These are phyloP conservation scores for Tetranychus truncatus DNA, from an alignment of 2,888 invertebrate genomes.

Conservation along the genomic window DNA sequence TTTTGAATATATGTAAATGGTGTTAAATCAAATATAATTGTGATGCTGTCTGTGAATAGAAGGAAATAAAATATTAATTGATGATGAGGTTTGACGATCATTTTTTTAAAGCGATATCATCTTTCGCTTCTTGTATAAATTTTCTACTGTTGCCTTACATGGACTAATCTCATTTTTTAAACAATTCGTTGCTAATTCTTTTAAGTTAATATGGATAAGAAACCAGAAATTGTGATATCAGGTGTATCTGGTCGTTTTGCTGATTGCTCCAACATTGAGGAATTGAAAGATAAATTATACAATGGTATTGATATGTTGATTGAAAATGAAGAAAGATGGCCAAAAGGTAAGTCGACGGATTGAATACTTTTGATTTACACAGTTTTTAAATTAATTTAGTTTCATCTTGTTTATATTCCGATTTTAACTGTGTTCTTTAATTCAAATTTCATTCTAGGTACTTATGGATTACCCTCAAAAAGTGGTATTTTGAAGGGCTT, in stretches of 20 bases:
- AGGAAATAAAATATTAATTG: not conserved
- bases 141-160: not conserved
- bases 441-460: not conserved
- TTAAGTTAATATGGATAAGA: not conserved
- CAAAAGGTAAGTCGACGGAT: conserved; percentile 35
- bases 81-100: not conserved
- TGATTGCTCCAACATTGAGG: conserved; percentile 68
- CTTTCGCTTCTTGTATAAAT: not conserved
- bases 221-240: conserved; percentile 42
- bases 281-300: conserved; percentile 74
- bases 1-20: too few relatives aligned
- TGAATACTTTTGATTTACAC: not conserved
- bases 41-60: not conserved
- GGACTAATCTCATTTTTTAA: not conserved
- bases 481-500: conserved; percentile 40
- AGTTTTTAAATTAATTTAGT: not conserved
- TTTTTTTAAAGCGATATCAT: not conserved
- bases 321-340: conserved; percentile 41
- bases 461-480: not conserved
- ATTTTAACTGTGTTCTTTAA: conserved; percentile 36
- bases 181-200: not conserved
- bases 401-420: conserved; percentile 50
- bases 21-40: not conserved
- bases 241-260: conserved; percentile 74
- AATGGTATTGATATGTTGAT: conserved; percentile 67